Base-by-base conservation (phyloP, 1,140 invertebrate species). In the Bombyx mandarina region DNA sequence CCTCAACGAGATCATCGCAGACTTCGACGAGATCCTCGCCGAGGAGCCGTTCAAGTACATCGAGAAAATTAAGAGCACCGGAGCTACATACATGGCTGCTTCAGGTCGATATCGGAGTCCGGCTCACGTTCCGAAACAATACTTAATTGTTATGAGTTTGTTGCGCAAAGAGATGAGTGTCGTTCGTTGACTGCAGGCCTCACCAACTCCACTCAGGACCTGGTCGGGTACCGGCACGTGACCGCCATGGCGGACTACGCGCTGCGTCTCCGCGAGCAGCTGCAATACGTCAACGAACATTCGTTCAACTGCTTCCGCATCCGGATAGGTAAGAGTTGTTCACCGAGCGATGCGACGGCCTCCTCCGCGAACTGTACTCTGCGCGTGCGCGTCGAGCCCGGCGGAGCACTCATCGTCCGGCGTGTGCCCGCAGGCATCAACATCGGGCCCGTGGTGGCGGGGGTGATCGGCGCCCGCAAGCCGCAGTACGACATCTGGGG, bases 11-110 rank as follows among this genome's bases (percentile, higher is more conserved):
- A 99, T 99, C 70, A 98, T 98, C 56, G 97, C 96, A 1, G 97
- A 98, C 88, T 98, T 98, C 80, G 97, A 99, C 82, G 95, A 98
- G 81, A 88, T 98, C 53, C 90, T 98, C 0, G 92, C 93, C 6
- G 95, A 97, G 75, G 93, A 95, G 8, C 90, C 91, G 64, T 99
- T 97, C 88, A 92, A 90, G 22, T 97, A 93, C 86, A 96, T 99
- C 66, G 97, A 99, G 88, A 99, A 99, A 88, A 99, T 99, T 70
- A 99, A 99, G 84, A 98, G 96, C 59, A 98, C 97, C 0, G 97
- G 97, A 7, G 94, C 95, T 9, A 98, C 96, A 0, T 99, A 99
- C 75, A 99, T 99, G 97, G 97, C 97, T 3, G 97, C 97, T 12
- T 97, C 97, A 65, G 96, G 96, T 92, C 77, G 2, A 35, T 35